Evolutionary conservation across 2,113 vertebrate genomes (phyloP).

Genomic region (Columba livia): DNA sequence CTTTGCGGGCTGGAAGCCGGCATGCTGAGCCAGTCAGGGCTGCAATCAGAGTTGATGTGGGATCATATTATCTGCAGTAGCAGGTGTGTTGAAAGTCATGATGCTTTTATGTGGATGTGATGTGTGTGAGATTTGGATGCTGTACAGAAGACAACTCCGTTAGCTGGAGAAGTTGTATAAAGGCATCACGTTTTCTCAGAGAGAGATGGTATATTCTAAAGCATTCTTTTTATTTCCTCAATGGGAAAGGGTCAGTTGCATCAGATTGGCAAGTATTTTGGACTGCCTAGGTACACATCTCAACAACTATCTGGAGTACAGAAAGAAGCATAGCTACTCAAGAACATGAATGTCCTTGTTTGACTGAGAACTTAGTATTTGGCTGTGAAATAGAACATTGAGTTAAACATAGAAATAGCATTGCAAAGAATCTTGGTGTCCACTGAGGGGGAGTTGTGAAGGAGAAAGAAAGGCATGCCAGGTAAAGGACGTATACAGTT

Average conservation of each 20-base stretch:
- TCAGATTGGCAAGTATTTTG: not conserved
- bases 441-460: rapidly evolving
- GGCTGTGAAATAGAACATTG: not conserved
- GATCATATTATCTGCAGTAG: not conserved
- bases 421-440: not conserved
- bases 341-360: not conserved
- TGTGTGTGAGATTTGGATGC: not conserved
- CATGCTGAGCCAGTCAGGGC: not conserved
- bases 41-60: not conserved
- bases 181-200: not conserved
- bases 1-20: not conserved
- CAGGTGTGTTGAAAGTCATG: not conserved
- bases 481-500: not conserved
- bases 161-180: not conserved
- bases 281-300: not conserved
- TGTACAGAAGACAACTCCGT: not conserved
- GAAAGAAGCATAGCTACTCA: not conserved
- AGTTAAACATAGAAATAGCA: not conserved
- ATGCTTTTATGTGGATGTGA: not conserved
- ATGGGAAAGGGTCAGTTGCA: not conserved
- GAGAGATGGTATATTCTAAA: not conserved
- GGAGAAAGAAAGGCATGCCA: not conserved
- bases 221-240: not conserved
- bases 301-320: not conserved
- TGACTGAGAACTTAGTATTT: not conserved